A percentile compares a stretch with the other conserved stretches of the same genome.
Evolutionary conservation across 1,140 invertebrate genomes (phyloP).

Genomic region (Euura saliciscinereae): DNA sequence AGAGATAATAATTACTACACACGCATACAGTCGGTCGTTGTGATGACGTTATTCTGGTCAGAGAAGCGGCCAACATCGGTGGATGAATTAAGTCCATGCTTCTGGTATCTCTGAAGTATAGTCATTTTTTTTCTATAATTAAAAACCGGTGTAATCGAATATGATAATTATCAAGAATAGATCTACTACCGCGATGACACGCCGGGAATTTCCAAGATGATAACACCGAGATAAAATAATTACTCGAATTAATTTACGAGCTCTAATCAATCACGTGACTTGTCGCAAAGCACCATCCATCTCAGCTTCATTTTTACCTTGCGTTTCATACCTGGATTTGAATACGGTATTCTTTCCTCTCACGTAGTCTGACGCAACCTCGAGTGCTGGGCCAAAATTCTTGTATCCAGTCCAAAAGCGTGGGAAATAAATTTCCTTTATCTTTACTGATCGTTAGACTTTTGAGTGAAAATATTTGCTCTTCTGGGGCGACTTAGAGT

Average conservation of each 20-base stretch:
- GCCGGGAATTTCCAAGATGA: neutral
- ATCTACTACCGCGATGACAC: too few species aligned
- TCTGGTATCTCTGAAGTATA: neutral
- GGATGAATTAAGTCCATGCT: neutral
- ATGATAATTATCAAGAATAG: neutral
- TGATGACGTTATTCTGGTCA: neutral
- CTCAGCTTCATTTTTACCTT: neutral
- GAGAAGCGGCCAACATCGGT: neutral
- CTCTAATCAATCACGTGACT: neutral
- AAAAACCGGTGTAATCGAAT: neutral
- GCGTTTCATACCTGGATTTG: neutral
- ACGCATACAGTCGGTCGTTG: neutral
- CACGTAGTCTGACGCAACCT: too few species aligned
- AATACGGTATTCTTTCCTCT: neutral
- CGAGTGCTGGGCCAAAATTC: too few species aligned
- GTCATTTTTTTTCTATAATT: neutral
- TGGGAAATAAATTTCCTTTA: too few species aligned
- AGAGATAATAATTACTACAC: neutral
- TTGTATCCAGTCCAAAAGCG: too few species aligned
- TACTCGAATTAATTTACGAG: neutral
- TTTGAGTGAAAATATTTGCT: too few species aligned
- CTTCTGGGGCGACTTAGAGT: too few species aligned
- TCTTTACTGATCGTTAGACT: too few species aligned
- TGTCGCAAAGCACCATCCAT: neutral
- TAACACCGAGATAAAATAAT: neutral